Evolutionary conservation across 2,797 vertebrate genomes (phyloP).

Genomic region (Notolabrus celidotus): DNA sequence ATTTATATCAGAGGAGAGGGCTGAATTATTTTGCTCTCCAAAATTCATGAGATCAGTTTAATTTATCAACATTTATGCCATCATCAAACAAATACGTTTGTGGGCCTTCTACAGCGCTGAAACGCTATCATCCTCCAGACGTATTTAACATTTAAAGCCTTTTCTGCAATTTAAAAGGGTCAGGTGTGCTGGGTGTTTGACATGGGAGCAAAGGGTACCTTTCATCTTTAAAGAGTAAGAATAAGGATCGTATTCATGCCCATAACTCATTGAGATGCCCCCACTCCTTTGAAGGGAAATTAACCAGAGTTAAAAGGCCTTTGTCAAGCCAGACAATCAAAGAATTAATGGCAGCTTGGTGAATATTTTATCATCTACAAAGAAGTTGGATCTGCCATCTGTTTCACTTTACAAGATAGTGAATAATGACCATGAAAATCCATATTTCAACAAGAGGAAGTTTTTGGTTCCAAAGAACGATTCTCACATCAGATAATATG

Average conservation of each 20-base stretch:
- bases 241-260: conserved; percentile 72
- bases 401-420: conserved; percentile 68
- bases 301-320: conserved; percentile 77
- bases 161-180: conserved; percentile 56
- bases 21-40: not conserved
- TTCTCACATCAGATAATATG: conserved; percentile 34
- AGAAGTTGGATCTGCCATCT: conserved; percentile 71
- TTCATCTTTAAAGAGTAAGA: conserved; percentile 79
- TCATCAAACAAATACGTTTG: conserved; percentile 34
- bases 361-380: conserved; percentile 80
- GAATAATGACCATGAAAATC: conserved; percentile 61
- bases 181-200: conserved; percentile 66
- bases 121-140: conserved; percentile 30
- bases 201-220: conserved; percentile 58
- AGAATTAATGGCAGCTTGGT: conserved; percentile 72
- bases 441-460: conserved; percentile 51
- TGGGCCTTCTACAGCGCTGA: conserved; percentile 55
- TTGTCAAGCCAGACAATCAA: conserved; percentile 78
- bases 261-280: conserved; percentile 69
- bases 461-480: conserved; percentile 29
- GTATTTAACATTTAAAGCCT: conserved; percentile 52
- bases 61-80: conserved; percentile 3
- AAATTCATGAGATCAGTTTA: not conserved
- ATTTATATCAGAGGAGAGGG: not conserved
- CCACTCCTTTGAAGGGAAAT: conserved; percentile 76